A percentile compares a stretch with the other conserved stretches of the same genome.
These are phyloP conservation scores for Aspiorhynchus laticeps DNA, from an alignment of 2,113 vertebrate species.

Conservation along the genomic window DNA sequence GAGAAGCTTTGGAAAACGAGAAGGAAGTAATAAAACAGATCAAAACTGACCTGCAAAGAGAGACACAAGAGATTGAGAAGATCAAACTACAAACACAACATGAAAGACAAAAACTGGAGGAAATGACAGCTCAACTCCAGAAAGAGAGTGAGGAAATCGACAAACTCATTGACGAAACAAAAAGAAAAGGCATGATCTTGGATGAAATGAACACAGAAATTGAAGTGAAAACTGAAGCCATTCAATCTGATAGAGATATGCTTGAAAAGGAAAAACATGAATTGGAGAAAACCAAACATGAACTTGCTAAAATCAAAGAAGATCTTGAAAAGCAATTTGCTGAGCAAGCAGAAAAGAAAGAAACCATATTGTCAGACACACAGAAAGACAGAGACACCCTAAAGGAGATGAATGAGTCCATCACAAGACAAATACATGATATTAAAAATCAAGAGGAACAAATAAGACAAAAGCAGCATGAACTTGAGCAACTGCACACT, in stretches of 20 bases:
- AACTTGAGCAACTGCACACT: background rate
- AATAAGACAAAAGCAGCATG: constrained; percentile 31
- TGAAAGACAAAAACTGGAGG: constrained; percentile 9
- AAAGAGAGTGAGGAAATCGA: background rate
- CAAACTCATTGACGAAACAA: background rate
- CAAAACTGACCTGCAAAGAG: constrained; percentile 24
- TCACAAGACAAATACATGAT: background rate
- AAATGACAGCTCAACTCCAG: background rate
- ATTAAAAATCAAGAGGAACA: constrained; percentile 55
- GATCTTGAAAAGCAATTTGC: background rate
- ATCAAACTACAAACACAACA: constrained; percentile 6
- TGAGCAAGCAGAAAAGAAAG: constrained; percentile 23
- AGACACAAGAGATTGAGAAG: constrained; percentile 43
- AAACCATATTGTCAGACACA: constrained; percentile 43
- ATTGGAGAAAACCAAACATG: constrained; percentile 32
- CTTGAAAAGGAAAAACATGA: constrained; percentile 15
- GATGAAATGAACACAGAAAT: background rate
- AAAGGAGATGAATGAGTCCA: background rate
- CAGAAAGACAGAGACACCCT: background rate
- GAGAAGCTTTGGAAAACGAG: background rate
- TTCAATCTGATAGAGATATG: constrained; percentile 23
- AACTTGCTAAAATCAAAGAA: background rate
- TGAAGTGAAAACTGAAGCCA: background rate
- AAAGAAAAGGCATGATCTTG: background rate
- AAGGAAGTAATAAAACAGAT: constrained; percentile 4